Conservation (phyloP, 2,888 invertebrate species). For the Papilio protenor region DNA sequence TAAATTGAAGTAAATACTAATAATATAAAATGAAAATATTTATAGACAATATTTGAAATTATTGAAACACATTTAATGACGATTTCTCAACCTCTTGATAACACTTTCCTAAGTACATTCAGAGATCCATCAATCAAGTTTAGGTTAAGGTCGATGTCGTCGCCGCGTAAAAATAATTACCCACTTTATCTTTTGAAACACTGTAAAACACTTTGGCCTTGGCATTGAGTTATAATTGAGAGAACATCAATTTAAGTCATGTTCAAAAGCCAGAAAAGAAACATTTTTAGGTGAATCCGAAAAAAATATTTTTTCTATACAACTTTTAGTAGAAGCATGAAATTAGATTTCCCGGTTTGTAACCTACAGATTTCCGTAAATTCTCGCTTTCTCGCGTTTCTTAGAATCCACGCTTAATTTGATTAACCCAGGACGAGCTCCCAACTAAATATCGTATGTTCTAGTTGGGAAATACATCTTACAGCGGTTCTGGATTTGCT, state of each 20-base stretch:
- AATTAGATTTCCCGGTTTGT: not conserved
- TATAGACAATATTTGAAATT: not conserved
- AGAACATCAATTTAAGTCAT: not conserved
- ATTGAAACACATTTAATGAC: not conserved
- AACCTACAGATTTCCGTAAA: not conserved
- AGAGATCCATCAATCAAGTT: slow-evolving; percentile 16
- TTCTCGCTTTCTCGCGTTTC: not conserved
- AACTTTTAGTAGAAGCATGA: not conserved
- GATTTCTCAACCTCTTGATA: not conserved
- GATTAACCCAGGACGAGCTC: not conserved
- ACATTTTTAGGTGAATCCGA: not conserved
- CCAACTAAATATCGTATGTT: not conserved
- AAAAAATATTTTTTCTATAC: too few species aligned
- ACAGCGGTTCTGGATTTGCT: not conserved
- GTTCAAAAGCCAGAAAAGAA: not conserved
- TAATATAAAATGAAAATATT: not conserved
- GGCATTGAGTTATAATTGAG: not conserved
- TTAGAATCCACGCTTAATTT: not conserved
- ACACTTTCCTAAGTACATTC: slow-evolving; percentile 1
- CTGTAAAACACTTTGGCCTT: not conserved
- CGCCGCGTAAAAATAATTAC: slow-evolving; percentile 8
- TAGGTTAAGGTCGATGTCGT: slow-evolving; percentile 2
- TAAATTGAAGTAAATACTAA: too few species aligned
- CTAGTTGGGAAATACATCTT: not conserved
- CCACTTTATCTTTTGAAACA: slow-evolving; percentile 14